Evolutionary conservation across 2,888 invertebrate genomes (phyloP), one percentile per base, ranked within the genome.

Genomic region (Phaonia tiefii): DNA sequence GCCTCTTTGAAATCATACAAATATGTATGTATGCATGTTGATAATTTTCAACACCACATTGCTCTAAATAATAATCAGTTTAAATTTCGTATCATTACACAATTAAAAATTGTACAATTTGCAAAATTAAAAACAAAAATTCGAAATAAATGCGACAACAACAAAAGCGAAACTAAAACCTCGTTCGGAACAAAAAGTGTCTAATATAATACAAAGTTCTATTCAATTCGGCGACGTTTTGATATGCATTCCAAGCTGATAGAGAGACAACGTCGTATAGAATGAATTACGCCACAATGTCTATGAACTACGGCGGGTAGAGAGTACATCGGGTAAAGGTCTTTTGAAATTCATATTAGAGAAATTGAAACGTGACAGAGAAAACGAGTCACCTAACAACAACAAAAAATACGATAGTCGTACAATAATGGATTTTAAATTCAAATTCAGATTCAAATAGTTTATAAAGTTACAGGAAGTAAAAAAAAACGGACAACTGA

Each of bases 21-120:
- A n/a, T n/a, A n/a, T n/a, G n/a, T n/a, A n/a, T n/a, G n/a, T n/a
- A n/a, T n/a, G n/a, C n/a, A n/a, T n/a, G n/a, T n/a, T 31, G 31
- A 31, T 8, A 31, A 31, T 31, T 31, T 8, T 5, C 31, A 31
- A 31, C 31, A 31, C 4, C 31, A 31, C 11, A 63, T 63, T 63
- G 39, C 42, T 63, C 63, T 39, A 42, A 63, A 39, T 63, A 63
- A 39, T 63, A 42, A 60, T 60, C 60, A 60, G 42, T 63, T 63
- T 63, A 39, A 63, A 63, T 63, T 63, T 63, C 63, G 39, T 63
- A 63, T 42, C 42, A 63, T 63, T 63, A 63, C 39, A 63, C 42
- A 63, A 63, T 63, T 42, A 37, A 17, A 39, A 49, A 49, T 7
- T 11, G n/a, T 13, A n/a, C 56, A 44, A 11, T 56, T 56, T 25